Percentiles rank a stretch among this genome's conserved stretches.
Conservation (phyloP, 2,888 invertebrate species). For the Nesidiocoris tenuis region DNA sequence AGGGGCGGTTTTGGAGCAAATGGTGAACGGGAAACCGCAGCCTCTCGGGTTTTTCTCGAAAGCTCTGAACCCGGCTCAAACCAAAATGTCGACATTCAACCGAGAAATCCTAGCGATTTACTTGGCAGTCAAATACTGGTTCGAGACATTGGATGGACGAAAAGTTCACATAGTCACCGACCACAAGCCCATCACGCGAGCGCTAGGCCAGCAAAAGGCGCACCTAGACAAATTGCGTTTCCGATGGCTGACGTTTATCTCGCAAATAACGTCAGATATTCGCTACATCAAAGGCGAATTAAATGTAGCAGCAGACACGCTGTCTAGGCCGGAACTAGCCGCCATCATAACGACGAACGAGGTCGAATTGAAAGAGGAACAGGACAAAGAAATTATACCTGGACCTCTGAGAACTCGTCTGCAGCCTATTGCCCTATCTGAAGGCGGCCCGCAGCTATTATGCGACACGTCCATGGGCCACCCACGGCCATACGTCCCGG, state of each 20-base stretch:
- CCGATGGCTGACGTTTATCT: slow-evolving; percentile 52
- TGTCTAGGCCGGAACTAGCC: slow-evolving; percentile 49
- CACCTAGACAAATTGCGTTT: slow-evolving; percentile 53
- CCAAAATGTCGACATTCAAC: no score
- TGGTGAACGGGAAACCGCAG: not conserved
- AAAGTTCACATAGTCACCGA: slow-evolving; percentile 19
- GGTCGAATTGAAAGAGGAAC: no score
- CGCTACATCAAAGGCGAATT: slow-evolving; percentile 52
- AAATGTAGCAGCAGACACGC: slow-evolving; percentile 53
- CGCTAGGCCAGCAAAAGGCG: slow-evolving; percentile 48
- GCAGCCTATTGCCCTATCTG: no score
- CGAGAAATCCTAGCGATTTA: slow-evolving; percentile 17
- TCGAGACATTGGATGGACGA: no score
- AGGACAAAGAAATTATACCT: no score
- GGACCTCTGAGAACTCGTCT: no score
- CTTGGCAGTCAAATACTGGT: slow-evolving; percentile 18
- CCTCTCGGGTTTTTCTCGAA: slow-evolving; percentile 36
- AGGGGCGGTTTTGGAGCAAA: slow-evolving; percentile 26
- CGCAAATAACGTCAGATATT: slow-evolving; percentile 54
- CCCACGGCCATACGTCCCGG: no score
- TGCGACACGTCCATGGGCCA: no score
- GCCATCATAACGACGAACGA: no score
- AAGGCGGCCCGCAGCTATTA: no score
- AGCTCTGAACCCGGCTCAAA: slow-evolving; percentile 10
- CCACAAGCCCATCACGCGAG: slow-evolving; percentile 31